These are phyloP conservation scores for Papilio demoleus DNA, from an alignment of 2,888 invertebrate genomes.

Conservation along the genomic window DNA sequence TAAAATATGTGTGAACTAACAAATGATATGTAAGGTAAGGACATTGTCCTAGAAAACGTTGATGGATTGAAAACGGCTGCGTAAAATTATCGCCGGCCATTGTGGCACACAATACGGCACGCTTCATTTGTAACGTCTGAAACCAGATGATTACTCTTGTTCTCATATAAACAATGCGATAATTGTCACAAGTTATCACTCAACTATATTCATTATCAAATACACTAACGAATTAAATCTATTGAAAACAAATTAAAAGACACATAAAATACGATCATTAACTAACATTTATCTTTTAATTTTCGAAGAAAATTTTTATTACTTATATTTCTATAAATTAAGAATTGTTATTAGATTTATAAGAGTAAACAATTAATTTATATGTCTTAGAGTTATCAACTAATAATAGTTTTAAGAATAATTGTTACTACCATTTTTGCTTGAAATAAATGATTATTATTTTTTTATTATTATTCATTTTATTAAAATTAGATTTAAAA, in stretches of 20 bases:
- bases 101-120: slow-evolving; percentile 20
- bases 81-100: slow-evolving; percentile 20
- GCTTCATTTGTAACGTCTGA: slow-evolving; percentile 1
- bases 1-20: slow-evolving; percentile 16
- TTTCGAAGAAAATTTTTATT: no score
- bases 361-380: no score
- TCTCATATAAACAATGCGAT: slow-evolving; percentile 4
- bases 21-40: neutral
- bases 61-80: slow-evolving; percentile 27
- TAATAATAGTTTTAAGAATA: no score
- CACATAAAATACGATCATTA: neutral
- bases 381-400: no score
- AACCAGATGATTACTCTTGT: neutral
- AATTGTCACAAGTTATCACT: neutral
- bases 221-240: neutral
- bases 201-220: neutral
- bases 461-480: no score
- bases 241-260: neutral
- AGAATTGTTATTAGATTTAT: no score
- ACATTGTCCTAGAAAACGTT: slow-evolving; percentile 24
- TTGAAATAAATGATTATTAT: no score
- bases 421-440: no score
- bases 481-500: no score
- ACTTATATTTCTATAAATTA: no score
- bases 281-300: no score